Evolutionary conservation across 1,140 invertebrate species (phyloP).

Genomic region (Drosophila pallidifrons): DNA sequence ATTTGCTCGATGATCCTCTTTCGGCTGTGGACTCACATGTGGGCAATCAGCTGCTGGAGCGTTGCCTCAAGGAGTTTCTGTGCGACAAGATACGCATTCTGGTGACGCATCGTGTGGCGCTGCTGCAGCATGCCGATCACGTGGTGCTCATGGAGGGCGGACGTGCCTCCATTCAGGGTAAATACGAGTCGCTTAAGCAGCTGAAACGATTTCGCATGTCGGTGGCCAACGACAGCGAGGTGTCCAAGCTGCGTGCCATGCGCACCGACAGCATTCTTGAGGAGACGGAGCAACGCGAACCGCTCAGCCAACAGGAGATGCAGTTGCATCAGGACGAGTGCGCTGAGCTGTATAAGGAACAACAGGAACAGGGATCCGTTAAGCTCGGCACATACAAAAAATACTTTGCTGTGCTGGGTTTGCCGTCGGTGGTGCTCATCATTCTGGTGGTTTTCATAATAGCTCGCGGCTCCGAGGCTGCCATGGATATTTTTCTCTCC

Average conservation of each 20-base stretch:
- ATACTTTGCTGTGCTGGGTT: slow-evolving; percentile 90
- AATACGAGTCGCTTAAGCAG: slow-evolving; percentile 78
- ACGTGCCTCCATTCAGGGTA: slow-evolving; percentile 78
- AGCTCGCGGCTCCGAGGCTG: slow-evolving; percentile 89
- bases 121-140: slow-evolving; percentile 91
- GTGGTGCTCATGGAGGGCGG: slow-evolving; percentile 88
- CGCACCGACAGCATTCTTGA: slow-evolving; percentile 66
- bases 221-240: slow-evolving; percentile 71
- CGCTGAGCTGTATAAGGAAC: slow-evolving; percentile 81
- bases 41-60: slow-evolving; percentile 91
- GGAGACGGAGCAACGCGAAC: slow-evolving; percentile 45
- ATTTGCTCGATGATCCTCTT: slow-evolving; percentile 92
- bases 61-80: slow-evolving; percentile 89
- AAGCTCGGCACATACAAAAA: slow-evolving; percentile 87
- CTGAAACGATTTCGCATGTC: slow-evolving; percentile 68
- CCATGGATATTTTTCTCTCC: slow-evolving; percentile 92
- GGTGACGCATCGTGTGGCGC: slow-evolving; percentile 95
- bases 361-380: slow-evolving; percentile 83
- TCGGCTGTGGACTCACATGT: slow-evolving; percentile 93
- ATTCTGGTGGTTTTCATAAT: slow-evolving; percentile 88
- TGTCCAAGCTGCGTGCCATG: slow-evolving; percentile 49
- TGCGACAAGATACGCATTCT: slow-evolving; percentile 90
- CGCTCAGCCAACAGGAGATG: slow-evolving; percentile 47
- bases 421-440: slow-evolving; percentile 86
- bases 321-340: slow-evolving; percentile 59